Conservation (phyloP, 2,113 vertebrate species). For the Prinia subflava region DNA sequence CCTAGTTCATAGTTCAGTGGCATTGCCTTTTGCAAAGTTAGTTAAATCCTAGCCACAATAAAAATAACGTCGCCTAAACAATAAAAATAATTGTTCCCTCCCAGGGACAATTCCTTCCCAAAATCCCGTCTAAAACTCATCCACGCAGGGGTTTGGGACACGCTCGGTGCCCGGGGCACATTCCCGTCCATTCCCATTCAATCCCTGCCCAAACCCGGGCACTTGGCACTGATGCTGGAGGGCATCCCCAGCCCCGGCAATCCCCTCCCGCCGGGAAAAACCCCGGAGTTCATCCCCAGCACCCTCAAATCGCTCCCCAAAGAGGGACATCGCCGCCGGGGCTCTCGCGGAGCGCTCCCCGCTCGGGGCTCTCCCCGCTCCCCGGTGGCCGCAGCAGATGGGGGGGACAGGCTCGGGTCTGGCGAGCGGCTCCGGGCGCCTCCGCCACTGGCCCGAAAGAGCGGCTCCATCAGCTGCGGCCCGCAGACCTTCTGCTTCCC, state of each 20-base stretch:
- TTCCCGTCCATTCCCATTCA: background rate
- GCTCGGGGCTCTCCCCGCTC: too few species aligned
- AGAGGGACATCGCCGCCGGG: accelerated
- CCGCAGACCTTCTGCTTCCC: background rate
- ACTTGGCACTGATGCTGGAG: too few species aligned
- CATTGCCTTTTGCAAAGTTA: background rate
- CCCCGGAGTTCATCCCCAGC: background rate
- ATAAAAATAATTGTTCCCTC: background rate
- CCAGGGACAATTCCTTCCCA: accelerated
- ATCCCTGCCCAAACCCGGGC: accelerated
- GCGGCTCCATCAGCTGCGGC: conserved; percentile 8
- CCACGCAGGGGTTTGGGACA: accelerated
- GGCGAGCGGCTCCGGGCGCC: background rate
- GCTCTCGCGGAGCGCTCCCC: accelerated
- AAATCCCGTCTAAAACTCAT: background rate
- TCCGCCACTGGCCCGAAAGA: background rate
- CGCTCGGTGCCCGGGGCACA: background rate
- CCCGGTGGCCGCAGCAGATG: background rate
- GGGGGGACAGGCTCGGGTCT: background rate
- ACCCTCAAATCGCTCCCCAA: too few species aligned
- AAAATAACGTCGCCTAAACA: background rate
- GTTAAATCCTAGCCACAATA: background rate
- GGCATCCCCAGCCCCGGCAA: accelerated
- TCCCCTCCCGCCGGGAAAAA: accelerated
- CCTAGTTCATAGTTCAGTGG: background rate